Evolutionary conservation across 2,113 vertebrate species (phyloP).

Genomic region (Mastomys coucha): DNA sequence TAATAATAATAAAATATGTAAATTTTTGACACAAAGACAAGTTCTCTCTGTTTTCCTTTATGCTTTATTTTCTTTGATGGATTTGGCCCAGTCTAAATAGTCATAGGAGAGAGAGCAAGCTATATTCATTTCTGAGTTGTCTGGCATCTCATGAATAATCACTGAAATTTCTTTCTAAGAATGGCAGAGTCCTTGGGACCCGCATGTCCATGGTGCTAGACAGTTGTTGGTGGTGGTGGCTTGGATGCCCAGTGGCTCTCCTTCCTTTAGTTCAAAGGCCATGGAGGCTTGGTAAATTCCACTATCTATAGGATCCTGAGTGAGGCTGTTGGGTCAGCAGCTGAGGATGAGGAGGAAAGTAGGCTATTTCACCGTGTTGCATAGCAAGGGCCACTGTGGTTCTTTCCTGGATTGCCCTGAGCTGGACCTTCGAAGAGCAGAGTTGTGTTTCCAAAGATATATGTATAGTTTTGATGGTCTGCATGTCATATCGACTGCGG

Average conservation of each 20-base stretch:
- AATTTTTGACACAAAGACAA: conserved; percentile 50
- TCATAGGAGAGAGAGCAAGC: neutral
- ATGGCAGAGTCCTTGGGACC: neutral
- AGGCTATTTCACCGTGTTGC: neutral
- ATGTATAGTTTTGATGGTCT: neutral
- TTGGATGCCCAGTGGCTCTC: neutral
- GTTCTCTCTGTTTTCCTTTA: conserved; percentile 18
- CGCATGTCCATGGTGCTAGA: neutral
- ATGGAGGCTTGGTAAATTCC: neutral
- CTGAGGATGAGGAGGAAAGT: neutral
- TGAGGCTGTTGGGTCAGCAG: neutral
- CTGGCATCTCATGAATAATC: neutral
- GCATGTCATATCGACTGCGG: neutral
- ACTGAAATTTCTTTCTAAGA: neutral
- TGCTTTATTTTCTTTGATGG: neutral
- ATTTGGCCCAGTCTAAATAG: neutral
- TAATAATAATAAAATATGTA: neutral
- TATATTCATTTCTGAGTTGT: conserved; percentile 48
- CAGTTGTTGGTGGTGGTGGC: neutral
- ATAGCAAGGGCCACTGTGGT: neutral
- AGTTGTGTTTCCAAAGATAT: neutral
- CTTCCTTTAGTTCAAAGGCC: neutral
- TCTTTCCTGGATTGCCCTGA: neutral
- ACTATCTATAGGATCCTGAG: neutral
- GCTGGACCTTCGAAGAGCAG: neutral